Conservation (phyloP, 1,140 invertebrate genomes). For the Apis dorsata region DNA sequence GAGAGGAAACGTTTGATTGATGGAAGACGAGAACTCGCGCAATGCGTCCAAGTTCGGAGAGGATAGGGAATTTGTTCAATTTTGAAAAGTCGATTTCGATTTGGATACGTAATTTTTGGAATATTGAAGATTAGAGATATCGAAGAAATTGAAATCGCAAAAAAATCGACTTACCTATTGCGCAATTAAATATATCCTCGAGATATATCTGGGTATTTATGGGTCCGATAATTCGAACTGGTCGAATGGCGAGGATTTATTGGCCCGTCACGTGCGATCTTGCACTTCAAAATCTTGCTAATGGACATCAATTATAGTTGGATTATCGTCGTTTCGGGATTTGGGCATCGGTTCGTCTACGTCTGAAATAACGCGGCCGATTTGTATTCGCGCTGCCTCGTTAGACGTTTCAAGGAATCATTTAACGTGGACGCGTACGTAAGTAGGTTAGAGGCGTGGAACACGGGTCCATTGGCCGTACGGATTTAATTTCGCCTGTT, state of each 20-base stretch:
- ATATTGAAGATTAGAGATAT: too few relatives aligned
- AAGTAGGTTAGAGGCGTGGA: slow-evolving; percentile 57
- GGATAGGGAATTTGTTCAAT: too few relatives aligned
- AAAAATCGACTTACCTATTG: too few relatives aligned
- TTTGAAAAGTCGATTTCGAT: too few relatives aligned
- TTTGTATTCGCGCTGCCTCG: slow-evolving; percentile 41
- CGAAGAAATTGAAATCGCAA: too few relatives aligned
- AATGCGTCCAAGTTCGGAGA: too few relatives aligned
- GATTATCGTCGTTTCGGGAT: slow-evolving; percentile 31
- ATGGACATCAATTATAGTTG: slow-evolving; percentile 9
- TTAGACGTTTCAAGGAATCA: slow-evolving; percentile 58
- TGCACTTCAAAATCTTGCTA: not conserved
- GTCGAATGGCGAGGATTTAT: not conserved
- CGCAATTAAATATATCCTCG: too few relatives aligned
- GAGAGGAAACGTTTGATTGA: not conserved
- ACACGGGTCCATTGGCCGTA: slow-evolving; percentile 48
- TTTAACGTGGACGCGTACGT: slow-evolving; percentile 33
- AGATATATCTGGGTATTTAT: not conserved
- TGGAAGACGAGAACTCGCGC: too few relatives aligned
- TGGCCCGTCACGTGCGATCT: not conserved
- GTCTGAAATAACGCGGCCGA: slow-evolving; percentile 31
- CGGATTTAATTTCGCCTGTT: slow-evolving; percentile 61
- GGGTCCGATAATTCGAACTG: not conserved
- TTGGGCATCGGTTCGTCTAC: not conserved
- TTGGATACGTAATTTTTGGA: too few relatives aligned